phyloP scores from a whole-genome alignment of 2,113 vertebrate species.

The Labeo catla region DNA sequence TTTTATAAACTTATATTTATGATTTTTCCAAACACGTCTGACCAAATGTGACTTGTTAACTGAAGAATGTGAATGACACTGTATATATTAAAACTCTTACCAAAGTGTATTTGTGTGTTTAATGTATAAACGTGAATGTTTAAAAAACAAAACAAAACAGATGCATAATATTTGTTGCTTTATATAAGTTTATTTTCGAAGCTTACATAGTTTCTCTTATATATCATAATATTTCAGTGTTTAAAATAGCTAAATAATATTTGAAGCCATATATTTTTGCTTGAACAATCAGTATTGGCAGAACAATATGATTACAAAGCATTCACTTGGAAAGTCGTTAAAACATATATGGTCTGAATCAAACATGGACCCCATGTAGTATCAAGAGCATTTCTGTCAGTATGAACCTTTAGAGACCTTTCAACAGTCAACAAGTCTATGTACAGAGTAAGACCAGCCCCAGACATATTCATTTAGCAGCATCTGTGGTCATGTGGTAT shows the following conservation, averaged over 20 bases:
- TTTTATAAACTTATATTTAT: slow-evolving; percentile 13
- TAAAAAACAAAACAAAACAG: neutral
- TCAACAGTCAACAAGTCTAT: slow-evolving; percentile 14
- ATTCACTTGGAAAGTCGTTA: slow-evolving; percentile 34
- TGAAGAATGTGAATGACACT: neutral
- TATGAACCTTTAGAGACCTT: neutral
- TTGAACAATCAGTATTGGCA: slow-evolving; percentile 24
- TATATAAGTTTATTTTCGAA: slow-evolving; percentile 44
- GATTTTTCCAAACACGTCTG: neutral
- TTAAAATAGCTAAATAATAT: slow-evolving; percentile 32
- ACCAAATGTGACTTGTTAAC: slow-evolving; percentile 10
- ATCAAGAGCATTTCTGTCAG: slow-evolving; percentile 11
- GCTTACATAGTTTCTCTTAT: slow-evolving; percentile 42
- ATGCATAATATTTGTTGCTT: neutral
- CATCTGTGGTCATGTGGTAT: slow-evolving; percentile 71
- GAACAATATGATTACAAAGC: slow-evolving; percentile 44
- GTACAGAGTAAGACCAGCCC: slow-evolving; percentile 22
- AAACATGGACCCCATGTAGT: slow-evolving; percentile 20
- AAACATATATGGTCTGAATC: slow-evolving; percentile 19
- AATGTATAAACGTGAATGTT: neutral
- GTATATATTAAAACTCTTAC: neutral
- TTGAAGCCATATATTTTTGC: slow-evolving; percentile 4
- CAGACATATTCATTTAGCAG: slow-evolving; percentile 74
- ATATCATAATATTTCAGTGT: slow-evolving; percentile 5
- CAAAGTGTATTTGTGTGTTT: neutral